Base-by-base conservation (phyloP, 1,140 invertebrate species). In the Scaptomyza pallida region DNA sequence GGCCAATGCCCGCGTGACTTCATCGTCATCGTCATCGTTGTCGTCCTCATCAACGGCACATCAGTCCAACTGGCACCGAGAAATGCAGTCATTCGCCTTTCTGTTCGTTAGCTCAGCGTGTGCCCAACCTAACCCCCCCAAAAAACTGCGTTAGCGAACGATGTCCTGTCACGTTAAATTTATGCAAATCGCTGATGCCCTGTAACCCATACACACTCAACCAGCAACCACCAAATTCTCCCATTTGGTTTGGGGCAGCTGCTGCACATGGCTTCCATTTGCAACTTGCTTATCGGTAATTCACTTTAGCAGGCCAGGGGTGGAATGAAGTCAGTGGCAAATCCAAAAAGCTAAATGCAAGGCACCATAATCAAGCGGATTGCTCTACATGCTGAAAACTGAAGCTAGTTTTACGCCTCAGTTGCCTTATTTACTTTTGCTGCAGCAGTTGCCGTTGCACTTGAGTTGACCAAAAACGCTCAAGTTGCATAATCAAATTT, bases 281-380 rank as follows among this genome's bases (percentile, higher is more conserved):
- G 71, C 59, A 72, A 71, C 78, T 80, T 77, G 76, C 81, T 88
- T 78, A 86, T 71, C 74, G 65, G 70, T 88, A 86, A 86, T 81
- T 88, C 82, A 86, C 64, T 81, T 77, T 77, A 4, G 68, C 50
- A 71, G 35, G 16, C 21, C 12, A 6, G 17, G 30, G 9, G 6
- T 9, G 30, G 12, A 35, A 3, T 12, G 33, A 12, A 3, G 33
- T 35, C 33, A 12, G 33, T 12, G 2, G 33, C 33, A 37, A 37
- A 37, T 37, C 33, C 33, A 37, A n/a, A 37, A 37, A 37, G 33
- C 33, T n/a, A 37, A 37, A 37, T 35, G 45, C 30, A 44, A 72
- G 35, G 35, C 62, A 52, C 59, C 47, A 64, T 86, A 85, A 86
- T 85, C 80, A 80, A 61, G 68, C 59, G 60, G 71, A 68, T 77